Conservation (phyloP, 2,888 invertebrate species). For the Neria commutata region DNA sequence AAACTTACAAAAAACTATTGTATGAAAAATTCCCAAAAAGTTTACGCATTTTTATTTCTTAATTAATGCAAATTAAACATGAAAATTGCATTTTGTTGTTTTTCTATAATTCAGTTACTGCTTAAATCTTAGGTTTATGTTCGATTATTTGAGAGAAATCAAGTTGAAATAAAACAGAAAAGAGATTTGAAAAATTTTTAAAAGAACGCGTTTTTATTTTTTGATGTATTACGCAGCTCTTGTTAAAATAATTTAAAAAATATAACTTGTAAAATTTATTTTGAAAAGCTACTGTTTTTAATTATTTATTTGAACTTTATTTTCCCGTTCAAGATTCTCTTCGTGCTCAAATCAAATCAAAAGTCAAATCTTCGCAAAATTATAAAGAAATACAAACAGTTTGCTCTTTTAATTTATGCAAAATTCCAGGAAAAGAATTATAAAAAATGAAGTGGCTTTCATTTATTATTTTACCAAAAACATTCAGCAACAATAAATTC, state of each 20-base stretch:
- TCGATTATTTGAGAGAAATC: too few relatives aligned
- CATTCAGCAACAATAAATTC: background rate
- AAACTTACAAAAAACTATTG: background rate
- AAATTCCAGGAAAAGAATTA: slow-evolving; percentile 8
- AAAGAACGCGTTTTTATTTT: background rate
- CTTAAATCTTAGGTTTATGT: too few relatives aligned
- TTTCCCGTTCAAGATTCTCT: too few relatives aligned
- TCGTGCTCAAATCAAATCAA: too few relatives aligned
- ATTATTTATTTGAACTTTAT: background rate
- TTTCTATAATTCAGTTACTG: background rate
- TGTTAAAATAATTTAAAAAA: background rate
- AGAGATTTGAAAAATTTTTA: background rate
- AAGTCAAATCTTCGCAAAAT: too few relatives aligned
- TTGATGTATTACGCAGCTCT: background rate
- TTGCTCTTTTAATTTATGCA: too few relatives aligned
- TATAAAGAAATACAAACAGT: too few relatives aligned
- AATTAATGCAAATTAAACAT: background rate
- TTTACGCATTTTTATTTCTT: background rate
- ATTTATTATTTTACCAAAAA: background rate
- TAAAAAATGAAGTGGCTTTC: slow-evolving; percentile 4
- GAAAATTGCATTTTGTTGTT: background rate
- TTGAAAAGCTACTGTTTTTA: too few relatives aligned
- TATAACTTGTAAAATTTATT: background rate
- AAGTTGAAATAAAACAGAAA: too few relatives aligned
- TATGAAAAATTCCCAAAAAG: background rate